Conservation (phyloP, 2,888 invertebrate species). For the Drosophila melanosoma region DNA sequence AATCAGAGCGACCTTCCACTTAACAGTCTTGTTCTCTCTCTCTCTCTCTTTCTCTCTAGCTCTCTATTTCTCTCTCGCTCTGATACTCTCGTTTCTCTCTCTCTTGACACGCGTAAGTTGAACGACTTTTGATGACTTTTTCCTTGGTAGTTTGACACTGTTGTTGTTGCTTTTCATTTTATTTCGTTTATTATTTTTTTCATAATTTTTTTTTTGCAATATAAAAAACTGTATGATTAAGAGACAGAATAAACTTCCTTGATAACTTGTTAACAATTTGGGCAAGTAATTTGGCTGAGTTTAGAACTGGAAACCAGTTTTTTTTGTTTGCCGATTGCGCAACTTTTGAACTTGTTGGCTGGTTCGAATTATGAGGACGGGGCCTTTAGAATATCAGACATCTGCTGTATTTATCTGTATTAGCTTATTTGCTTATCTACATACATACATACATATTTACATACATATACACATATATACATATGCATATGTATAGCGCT, state of each 20-base stretch:
- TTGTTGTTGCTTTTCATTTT: constrained; percentile 7
- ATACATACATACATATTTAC: background rate
- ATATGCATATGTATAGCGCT: constrained; percentile 23
- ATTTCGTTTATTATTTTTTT: constrained; percentile 19
- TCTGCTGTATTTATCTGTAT: constrained; percentile 35
- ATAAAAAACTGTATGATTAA: constrained; percentile 45
- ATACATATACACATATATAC: constrained; percentile 13
- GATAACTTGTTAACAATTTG: constrained; percentile 79
- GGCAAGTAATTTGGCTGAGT: constrained; percentile 60
- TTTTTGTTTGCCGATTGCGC: constrained; percentile 60
- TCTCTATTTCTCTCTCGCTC: background rate
- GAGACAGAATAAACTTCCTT: constrained; percentile 67
- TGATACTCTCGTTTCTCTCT: constrained; percentile 18
- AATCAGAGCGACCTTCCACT: constrained; percentile 58
- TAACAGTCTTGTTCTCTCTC: constrained; percentile 1
- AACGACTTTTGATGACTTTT: constrained; percentile 78
- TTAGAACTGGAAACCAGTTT: constrained; percentile 71
- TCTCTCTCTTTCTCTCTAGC: constrained; percentile 1
- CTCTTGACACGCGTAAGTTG: constrained; percentile 60
- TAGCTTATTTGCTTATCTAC: constrained; percentile 43
- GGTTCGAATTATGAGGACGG: constrained; percentile 34
- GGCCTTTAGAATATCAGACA: constrained; percentile 26
- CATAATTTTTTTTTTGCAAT: constrained; percentile 28
- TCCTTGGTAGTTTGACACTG: constrained; percentile 67
- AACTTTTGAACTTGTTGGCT: constrained; percentile 60